phyloP scores from a whole-genome alignment of 1,140 invertebrate species.

The Drosophila bipectinata region DNA sequence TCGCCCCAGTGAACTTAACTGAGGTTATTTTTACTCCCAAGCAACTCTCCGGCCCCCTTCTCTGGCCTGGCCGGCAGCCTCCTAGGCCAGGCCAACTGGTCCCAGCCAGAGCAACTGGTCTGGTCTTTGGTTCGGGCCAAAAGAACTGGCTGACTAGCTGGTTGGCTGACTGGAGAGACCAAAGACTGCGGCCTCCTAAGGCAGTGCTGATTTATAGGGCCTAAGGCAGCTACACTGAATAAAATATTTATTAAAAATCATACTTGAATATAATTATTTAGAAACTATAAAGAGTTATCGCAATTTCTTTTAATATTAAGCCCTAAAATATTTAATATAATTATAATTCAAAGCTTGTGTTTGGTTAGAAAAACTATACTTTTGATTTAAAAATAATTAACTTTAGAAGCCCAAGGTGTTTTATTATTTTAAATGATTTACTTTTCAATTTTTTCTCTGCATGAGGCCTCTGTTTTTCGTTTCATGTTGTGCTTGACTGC shows the following conservation, averaged over 20 bases:
- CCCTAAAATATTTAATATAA: not conserved
- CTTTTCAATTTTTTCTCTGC: constrained; percentile 7
- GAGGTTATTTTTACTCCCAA: constrained; percentile 83
- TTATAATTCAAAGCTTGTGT: not conserved
- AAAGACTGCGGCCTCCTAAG: constrained; percentile 34
- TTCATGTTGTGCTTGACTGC: constrained; percentile 70
- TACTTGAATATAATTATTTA: not conserved
- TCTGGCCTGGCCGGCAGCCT: not conserved
- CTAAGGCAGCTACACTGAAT: constrained; percentile 29
- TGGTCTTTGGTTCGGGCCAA: constrained; percentile 40
- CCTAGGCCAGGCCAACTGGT: constrained; percentile 54
- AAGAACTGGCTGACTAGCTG: constrained; percentile 29
- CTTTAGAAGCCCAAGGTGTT: not conserved
- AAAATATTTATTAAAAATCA: not conserved
- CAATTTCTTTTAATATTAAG: not conserved
- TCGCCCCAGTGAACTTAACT: constrained; percentile 84
- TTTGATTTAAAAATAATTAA: not conserved
- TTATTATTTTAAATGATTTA: not conserved
- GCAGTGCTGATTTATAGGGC: constrained; percentile 63
- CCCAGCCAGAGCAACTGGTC: constrained; percentile 67
- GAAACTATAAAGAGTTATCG: too few relatives aligned
- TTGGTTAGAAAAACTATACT: not conserved
- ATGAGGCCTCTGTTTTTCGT: constrained; percentile 17
- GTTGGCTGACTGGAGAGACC: constrained; percentile 44
- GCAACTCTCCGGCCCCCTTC: constrained; percentile 21